Evolutionary conservation across 1,140 invertebrate genomes (phyloP), one percentile per base, ranked within the genome.

Genomic region (Microvelia longipes): DNA sequence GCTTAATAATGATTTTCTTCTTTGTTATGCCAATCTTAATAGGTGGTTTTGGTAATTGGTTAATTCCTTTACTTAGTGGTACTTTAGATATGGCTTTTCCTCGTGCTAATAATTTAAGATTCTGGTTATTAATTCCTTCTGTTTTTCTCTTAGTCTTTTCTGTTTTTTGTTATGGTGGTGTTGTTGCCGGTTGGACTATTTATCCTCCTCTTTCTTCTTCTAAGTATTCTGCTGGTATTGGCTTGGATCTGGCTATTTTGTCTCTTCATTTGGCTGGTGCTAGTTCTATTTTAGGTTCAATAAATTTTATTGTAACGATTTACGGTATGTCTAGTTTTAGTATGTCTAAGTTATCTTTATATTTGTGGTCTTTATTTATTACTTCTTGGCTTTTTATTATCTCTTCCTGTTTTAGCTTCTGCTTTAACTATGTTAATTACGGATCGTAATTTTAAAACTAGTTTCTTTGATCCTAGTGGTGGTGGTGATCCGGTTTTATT

Each of bases 1-100:
- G 86, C 71, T 87, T 90, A 81, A 77, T 89, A 74, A 90, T 89
- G 84, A 88, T 90, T 86, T 90, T 90, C 80, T 89, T 90, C 82
- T 87, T 89, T 81, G 85, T 90, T 71, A 90, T 90, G 82, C 88
- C 87, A 67, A 82, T 87, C 78, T 83, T 90, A 84, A 87, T 91
- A 83, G 88, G 19, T 65, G 74, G 74, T 24, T 63, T 74, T 61
- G 66, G 50, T 62, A 74, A 74, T 71, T 66, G 13, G 24, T 25
- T 73, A 2, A 62, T 74, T 1, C 73, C 73, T 71, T 69, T 74
- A 69, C 62, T 67, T 67, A 74, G 75, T 68, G 73, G 73, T 68
- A 73, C 73, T 11, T 71, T 29, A 25, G 73, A 74, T 68, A 60
- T 74, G 27, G 67, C 73, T 1, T 73, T 73, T 65, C 73, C 73